Conservation (phyloP, 2,888 invertebrate species). For the Himalopsyche tibetana region DNA sequence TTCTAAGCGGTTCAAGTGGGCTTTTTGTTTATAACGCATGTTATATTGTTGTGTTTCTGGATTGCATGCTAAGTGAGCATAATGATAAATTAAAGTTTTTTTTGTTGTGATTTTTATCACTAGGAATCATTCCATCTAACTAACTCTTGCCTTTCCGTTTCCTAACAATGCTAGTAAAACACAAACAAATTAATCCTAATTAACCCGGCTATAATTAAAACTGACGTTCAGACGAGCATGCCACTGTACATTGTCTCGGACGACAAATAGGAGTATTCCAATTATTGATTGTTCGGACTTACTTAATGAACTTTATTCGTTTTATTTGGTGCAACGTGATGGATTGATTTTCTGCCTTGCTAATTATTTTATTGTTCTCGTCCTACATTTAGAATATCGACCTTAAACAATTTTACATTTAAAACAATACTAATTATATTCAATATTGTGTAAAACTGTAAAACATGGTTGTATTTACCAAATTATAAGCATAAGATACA, state of each 20-base stretch:
- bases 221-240: constrained; percentile 41
- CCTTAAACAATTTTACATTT: too few species aligned
- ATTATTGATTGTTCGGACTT: constrained; percentile 1
- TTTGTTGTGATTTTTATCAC: constrained; percentile 35
- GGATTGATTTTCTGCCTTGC: neutral
- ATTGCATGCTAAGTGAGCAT: constrained; percentile 24
- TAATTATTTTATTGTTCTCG: too few species aligned
- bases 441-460: too few species aligned
- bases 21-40: too few species aligned
- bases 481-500: too few species aligned
- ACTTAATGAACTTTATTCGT: neutral
- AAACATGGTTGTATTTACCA: too few species aligned
- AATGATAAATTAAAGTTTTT: constrained; percentile 3
- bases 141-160: constrained; percentile 32
- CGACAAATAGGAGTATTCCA: constrained; percentile 38
- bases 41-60: neutral
- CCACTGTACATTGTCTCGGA: constrained; percentile 33
- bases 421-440: too few species aligned
- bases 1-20: too few species aligned
- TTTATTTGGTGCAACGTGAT: neutral
- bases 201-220: constrained; percentile 56
- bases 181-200: constrained; percentile 58
- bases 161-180: constrained; percentile 41
- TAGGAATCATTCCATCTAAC: neutral
- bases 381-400: too few species aligned